A percentile compares a stretch with the other conserved stretches of the same genome.
Evolutionary conservation across 2,888 invertebrate genomes (phyloP).

Genomic region (Drosophila leonis): DNA sequence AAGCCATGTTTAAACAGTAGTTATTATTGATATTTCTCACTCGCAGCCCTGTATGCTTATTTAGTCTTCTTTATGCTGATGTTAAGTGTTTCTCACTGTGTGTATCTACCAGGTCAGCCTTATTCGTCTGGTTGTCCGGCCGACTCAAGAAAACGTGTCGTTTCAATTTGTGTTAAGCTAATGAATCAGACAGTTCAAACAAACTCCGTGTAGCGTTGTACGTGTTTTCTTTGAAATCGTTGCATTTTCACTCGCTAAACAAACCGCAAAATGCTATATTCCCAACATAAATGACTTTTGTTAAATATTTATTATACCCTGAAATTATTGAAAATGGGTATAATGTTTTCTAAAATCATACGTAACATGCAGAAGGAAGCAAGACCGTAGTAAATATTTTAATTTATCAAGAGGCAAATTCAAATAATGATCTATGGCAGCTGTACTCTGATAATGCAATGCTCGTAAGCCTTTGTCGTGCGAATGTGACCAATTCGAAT

Average conservation of each 20-base stretch:
- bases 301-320: neutral
- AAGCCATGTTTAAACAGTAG: slow-evolving; percentile 60
- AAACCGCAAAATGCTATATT: slow-evolving; percentile 13
- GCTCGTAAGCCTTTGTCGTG: neutral
- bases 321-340: too few species aligned
- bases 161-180: slow-evolving; percentile 77
- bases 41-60: slow-evolving; percentile 35
- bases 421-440: neutral
- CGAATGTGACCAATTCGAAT: neutral
- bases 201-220: slow-evolving; percentile 25
- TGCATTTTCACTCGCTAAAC: slow-evolving; percentile 43
- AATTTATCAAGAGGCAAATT: neutral
- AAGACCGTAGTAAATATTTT: too few species aligned
- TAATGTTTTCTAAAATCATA: too few species aligned
- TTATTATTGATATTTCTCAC: slow-evolving; percentile 67
- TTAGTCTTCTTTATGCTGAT: slow-evolving; percentile 64
- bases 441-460: neutral
- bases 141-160: slow-evolving; percentile 58
- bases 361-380: too few species aligned
- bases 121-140: slow-evolving; percentile 32
- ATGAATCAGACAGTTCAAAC: slow-evolving; percentile 62
- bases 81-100: slow-evolving; percentile 66
- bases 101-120: slow-evolving; percentile 12
- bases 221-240: slow-evolving; percentile 57
- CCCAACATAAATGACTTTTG: neutral